Base-by-base conservation (phyloP, 2,113 vertebrate genomes). In the Lophotis ruficrista region DNA sequence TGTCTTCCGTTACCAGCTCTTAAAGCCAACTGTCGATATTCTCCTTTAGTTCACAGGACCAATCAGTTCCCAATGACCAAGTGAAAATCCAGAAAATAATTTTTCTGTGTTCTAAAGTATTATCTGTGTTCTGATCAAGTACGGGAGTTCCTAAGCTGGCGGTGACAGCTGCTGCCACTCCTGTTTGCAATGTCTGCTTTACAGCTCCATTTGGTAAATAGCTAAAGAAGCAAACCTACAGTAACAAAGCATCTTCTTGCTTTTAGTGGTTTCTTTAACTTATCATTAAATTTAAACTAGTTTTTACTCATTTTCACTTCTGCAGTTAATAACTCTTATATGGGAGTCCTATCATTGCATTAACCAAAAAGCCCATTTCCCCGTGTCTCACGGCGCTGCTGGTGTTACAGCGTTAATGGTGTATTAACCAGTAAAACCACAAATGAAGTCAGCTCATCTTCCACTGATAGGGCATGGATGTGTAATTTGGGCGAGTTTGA, bases 251-350 rank as follows among this genome's bases (percentile, higher is more conserved):
- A 54, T 64, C 85, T 65, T 37, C 53, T 56, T 50, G 57, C 87
- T 80, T 92, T 87, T n/a, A 90, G 81, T 68, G 76, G 50, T 73
- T 95, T 79, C 68, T 76, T 88, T 90, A 89, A 80, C 75, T 97
- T 94, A 84, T 41, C 66, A 57, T 86, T 92, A 82, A 75, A 87
- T 93, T 93, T 75, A 93, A 87, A 69, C 78, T 85, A n/a, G 27
- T 87, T 94, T 94, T 91, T 86, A 68, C 76, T 9, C 2, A 65
- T 88, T 96, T 81, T 94, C 90, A 79, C 43, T 91, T 84, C 83
- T 95, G 86, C 94, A 92, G 90, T 94, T 90, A 93, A 86, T 88
- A 95, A 96, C 92, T 94, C 94, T 84, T 87, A 89, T 72, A 90
- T 31, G 69, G 72, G 69, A 84, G 64, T 90, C 86, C 83, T 94